Evolutionary conservation across 2,888 invertebrate genomes (phyloP), one percentile per base, ranked within the genome.

Genomic region (Sceliomorpha sp.): DNA sequence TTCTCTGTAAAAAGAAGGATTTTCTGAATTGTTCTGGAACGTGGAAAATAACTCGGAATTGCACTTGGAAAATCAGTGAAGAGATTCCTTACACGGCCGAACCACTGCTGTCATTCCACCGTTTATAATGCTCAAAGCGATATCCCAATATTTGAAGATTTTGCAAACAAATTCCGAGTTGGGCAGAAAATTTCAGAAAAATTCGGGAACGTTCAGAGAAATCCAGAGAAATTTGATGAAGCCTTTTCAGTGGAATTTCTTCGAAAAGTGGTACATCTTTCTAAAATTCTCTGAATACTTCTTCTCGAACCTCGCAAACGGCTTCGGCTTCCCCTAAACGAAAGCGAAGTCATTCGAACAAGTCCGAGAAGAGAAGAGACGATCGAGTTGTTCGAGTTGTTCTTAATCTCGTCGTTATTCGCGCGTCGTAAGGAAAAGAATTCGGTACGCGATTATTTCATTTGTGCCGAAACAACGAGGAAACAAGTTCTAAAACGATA

Each of bases 211-310:
- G 58, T 70, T 70, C 70, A 70, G 70, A 70, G 70, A 66, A 70
- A 70, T 62, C 70, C 66, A 67, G 70, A 66, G 70, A 70, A 70
- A 66, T 70, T 66, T 58, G 66, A 56, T 47, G 36, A 53, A 60
- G 50, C 17, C 45, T 66, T 70, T 66, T 66, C 70, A 64, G 62
- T 70, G 70, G 70, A 66, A 70, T 70, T 70, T 70, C 66, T 70
- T 66, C 70, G 70, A 66, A 70, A 70, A 67, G 51, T 60, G 37
- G 27, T 51, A 34, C 48, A 62, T 67, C 66, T 70, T 70, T 70
- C 70, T 67, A 70, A 70, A 70, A 70, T 70, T 70, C 70, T 70
- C 70, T 66, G 62, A 66, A 70, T n/a, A n/a, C n/a, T 64, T 70
- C 48, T 59, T 63, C 69, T 58, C 56, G 39, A 69, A 69, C 58